Evolutionary conservation across 1,140 invertebrate genomes (phyloP), one percentile per base, ranked within the genome.

Genomic region (Zaprionus nigranus): DNA sequence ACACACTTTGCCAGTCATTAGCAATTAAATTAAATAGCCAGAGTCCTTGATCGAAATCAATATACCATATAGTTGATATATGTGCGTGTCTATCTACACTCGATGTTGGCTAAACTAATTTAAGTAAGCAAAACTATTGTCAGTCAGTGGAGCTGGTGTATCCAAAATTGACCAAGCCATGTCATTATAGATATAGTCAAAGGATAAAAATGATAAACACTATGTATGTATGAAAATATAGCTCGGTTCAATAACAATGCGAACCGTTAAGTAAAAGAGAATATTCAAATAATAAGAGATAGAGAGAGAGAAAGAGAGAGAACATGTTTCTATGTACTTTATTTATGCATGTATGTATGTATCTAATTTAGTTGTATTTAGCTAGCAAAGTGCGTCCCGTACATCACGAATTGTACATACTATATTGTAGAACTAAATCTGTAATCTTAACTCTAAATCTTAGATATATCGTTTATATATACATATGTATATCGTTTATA

Each of bases 121-220:
- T 68, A 34, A 34, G 66, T 68, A 60, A 61, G 22, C 24, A 34
- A 54, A 56, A 13, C 5, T 22, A 58, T 58, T 67, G 34, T 68
- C 78, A 57, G 51, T 64, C 56, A 66, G 65, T 66, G 70, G 75
- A 75, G 69, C 80, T 82, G 70, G 61, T 75, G 7, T 13, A 75
- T 75, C 80, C 80, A 66, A 34, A 64, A 53, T 75, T 66, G 70
- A 82, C 61, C 72, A 72, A 71, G 76, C 77, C 81, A 80, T 79
- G 76, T 79, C 72, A 72, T 72, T 62, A 59, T 72, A 72, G 54
- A 65, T 56, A 30, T 56, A 56, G 53, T 56, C 46, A 9, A 22
- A 51, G 24, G 20, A 51, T 51, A 20, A 22, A 13, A 40, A 2
- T 40, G 4, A 40, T n/a, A 40, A 5, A 40, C 38, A 15, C 15